Conservation (phyloP, 1,140 invertebrate genomes). For the Mamestra configurata region DNA sequence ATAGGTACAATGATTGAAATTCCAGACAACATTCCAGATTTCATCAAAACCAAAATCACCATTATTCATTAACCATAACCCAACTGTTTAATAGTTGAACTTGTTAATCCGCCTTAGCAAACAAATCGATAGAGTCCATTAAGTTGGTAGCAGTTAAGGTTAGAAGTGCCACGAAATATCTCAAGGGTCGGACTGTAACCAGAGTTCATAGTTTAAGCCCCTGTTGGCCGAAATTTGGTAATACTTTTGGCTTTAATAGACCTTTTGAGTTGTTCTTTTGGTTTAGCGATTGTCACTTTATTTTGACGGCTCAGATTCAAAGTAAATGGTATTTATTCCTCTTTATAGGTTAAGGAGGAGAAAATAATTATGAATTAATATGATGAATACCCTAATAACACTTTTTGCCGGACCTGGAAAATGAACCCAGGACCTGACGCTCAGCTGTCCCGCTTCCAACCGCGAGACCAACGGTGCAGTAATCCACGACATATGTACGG, state of each 20-base stretch:
- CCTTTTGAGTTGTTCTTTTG: background rate
- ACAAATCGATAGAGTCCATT: slow-evolving; percentile 26
- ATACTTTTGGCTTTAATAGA: background rate
- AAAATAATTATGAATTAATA: too few relatives aligned
- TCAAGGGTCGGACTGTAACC: background rate
- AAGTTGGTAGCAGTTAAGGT: slow-evolving; percentile 16
- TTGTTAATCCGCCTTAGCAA: slow-evolving; percentile 20
- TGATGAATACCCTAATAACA: too few relatives aligned
- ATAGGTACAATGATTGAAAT: too few relatives aligned
- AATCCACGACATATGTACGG: too few relatives aligned
- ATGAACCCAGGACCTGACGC: too few relatives aligned
- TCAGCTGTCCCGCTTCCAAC: too few relatives aligned
- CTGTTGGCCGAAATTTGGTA: background rate
- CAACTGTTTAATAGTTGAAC: background rate
- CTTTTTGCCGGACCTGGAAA: too few relatives aligned
- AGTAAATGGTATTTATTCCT: background rate
- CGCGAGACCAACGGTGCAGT: too few relatives aligned
- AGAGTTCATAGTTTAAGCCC: background rate
- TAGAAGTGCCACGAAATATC: slow-evolving; percentile 3
- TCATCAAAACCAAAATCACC: background rate
- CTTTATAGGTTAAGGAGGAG: too few relatives aligned
- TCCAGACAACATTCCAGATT: background rate
- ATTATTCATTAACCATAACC: background rate
- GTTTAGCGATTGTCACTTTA: background rate
- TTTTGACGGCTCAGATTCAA: background rate